These are phyloP conservation scores for Threskiornis aethiopicus DNA, from an alignment of 2,797 vertebrate genomes.

Conservation along the genomic window DNA sequence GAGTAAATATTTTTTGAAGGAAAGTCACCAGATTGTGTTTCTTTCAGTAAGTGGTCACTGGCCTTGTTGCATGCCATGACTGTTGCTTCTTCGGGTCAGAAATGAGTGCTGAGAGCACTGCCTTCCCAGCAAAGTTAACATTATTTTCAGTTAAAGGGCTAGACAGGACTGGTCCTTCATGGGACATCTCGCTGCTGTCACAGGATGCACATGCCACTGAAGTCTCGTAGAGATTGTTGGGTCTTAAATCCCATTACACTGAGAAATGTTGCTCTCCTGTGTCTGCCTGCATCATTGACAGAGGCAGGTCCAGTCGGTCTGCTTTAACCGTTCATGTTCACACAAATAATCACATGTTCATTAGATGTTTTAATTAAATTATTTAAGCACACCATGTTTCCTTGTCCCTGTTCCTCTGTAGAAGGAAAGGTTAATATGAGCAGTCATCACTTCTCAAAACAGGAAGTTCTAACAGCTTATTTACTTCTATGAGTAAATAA, in stretches of 20 bases:
- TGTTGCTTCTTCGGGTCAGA: neutral
- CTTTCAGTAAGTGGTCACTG: neutral
- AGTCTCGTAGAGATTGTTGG: neutral
- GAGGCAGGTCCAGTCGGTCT: neutral
- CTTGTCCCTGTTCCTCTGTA: neutral
- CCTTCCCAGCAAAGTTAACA: too few species aligned
- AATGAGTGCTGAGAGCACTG: neutral
- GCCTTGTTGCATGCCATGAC: neutral
- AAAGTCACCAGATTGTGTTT: neutral
- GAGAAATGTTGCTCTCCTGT: neutral
- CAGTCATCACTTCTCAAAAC: neutral
- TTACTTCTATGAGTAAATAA: neutral
- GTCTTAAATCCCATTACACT: neutral
- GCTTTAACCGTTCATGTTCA: neutral
- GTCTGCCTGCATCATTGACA: neutral
- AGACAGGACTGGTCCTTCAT: accelerated
- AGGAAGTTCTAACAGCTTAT: neutral
- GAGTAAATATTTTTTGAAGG: neutral
- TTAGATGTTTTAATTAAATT: neutral
- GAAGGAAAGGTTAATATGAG: neutral
- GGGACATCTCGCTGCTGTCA: neutral
- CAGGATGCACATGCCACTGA: neutral
- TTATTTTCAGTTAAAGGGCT: neutral
- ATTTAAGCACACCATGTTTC: neutral
- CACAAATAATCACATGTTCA: neutral